Conservation (phyloP, 37 sponge, comb jelly and placozoan species). For the Axinella damicornis region DNA sequence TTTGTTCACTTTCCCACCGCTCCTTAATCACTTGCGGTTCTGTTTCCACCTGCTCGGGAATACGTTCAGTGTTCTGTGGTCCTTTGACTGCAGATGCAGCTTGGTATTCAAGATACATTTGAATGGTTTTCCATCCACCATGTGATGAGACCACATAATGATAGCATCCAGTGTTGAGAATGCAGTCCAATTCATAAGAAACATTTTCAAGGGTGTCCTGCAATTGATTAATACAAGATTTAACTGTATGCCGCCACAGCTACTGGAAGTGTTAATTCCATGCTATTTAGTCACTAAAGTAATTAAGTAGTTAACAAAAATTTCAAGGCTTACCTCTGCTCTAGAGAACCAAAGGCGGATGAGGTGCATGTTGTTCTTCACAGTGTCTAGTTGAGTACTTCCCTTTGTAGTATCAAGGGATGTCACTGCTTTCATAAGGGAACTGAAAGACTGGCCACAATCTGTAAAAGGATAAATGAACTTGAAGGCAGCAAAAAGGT, state of each 20-base stretch:
- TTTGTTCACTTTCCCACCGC: slow-evolving; percentile 20
- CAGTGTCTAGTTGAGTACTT: slow-evolving; percentile 74
- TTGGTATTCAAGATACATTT: slow-evolving; percentile 5
- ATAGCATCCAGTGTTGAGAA: slow-evolving; percentile 58
- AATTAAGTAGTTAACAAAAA: neutral
- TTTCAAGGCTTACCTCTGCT: slow-evolving; percentile 52
- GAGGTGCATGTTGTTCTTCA: slow-evolving; percentile 75
- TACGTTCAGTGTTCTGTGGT: no score
- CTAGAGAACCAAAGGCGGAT: slow-evolving; percentile 85
- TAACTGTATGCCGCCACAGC: no score
- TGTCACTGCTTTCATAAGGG: slow-evolving; percentile 67
- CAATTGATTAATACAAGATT: no score
- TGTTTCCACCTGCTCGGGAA: no score
- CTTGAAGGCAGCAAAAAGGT: slow-evolving; percentile 80
- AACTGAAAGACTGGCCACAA: slow-evolving; percentile 40
- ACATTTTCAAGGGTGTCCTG: slow-evolving; percentile 64
- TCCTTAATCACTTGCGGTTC: slow-evolving; percentile 56
- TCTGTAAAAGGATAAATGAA: slow-evolving; percentile 78
- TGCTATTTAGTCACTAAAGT: neutral
- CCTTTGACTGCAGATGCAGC: no score
- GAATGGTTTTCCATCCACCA: neutral
- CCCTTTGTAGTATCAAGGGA: slow-evolving; percentile 31
- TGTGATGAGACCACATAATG: slow-evolving; percentile 35
- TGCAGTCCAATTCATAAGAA: slow-evolving; percentile 52
- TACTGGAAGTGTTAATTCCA: neutral